phyloP scores from a whole-genome alignment of 2,113 vertebrate species.

The Aldabrachelys gigantea region DNA sequence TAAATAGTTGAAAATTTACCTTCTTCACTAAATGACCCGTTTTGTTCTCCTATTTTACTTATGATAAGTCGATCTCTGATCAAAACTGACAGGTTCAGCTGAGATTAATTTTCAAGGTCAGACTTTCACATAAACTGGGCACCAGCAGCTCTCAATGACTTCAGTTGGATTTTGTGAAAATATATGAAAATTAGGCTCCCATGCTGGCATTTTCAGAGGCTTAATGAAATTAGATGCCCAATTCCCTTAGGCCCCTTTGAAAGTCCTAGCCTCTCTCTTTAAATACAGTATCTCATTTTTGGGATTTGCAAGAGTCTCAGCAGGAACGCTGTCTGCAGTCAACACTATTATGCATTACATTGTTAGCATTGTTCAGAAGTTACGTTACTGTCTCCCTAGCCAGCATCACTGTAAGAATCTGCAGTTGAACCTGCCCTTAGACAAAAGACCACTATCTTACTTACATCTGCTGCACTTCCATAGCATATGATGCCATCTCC shows the following conservation, averaged over 20 bases:
- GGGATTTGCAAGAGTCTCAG: not conserved
- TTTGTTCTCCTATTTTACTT: not conserved
- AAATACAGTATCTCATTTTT: not conserved
- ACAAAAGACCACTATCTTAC: not conserved
- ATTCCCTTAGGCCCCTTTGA: not conserved
- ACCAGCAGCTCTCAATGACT: not conserved
- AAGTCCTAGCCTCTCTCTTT: not conserved
- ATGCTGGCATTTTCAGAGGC: not conserved
- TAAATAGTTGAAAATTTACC: not conserved
- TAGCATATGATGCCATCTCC: conserved; percentile 89
- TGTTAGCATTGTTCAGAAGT: not conserved
- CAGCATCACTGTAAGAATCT: not conserved
- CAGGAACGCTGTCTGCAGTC: not conserved
- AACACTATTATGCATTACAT: not conserved
- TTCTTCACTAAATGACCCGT: not conserved
- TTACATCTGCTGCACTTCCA: conserved; percentile 85
- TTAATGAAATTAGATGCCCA: not conserved
- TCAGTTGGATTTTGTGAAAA: not conserved
- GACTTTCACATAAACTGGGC: not conserved
- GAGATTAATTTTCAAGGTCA: not conserved
- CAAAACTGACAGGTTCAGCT: not conserved
- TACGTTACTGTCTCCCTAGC: not conserved
- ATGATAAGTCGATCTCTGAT: not conserved
- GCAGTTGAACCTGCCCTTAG: not conserved
- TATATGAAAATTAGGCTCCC: not conserved